Conservation (phyloP, 92 coral and sea anemone genomes). For the Palythoa caribaeorum region DNA sequence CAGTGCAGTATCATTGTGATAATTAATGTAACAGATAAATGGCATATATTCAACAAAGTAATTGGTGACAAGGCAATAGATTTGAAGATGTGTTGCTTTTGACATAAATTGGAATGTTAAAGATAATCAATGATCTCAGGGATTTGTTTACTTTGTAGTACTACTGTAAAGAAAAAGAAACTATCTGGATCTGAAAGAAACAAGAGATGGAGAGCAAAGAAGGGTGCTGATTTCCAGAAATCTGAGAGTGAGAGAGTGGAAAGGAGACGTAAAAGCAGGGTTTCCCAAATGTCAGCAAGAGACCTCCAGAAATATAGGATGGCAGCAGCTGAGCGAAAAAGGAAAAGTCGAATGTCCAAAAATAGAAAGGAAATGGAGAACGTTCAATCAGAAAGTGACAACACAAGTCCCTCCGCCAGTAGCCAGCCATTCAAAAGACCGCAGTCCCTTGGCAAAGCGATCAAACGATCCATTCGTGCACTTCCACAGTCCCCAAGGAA, state of each 20-base stretch:
- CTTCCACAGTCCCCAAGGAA: conserved; percentile 59
- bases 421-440: conserved; percentile 34
- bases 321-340: conserved; percentile 46
- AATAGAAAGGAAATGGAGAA: conserved; percentile 39
- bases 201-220: conserved; percentile 44
- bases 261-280: conserved; percentile 48
- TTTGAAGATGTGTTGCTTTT: background rate
- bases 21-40: conserved; percentile 10
- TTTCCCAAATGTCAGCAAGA: conserved; percentile 45
- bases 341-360: conserved; percentile 41
- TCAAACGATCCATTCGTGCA: conserved; percentile 47
- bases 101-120: conserved; percentile 12
- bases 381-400: conserved; percentile 34
- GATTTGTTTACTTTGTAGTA: conserved; percentile 41
- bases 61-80: background rate
- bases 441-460: conserved; percentile 58
- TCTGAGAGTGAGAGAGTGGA: conserved; percentile 48
- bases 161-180: conserved; percentile 18
- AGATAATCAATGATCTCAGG: conserved; percentile 9
- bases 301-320: conserved; percentile 43
- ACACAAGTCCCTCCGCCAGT: conserved; percentile 29
- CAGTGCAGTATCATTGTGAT: conserved; percentile 14
- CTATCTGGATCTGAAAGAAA: conserved; percentile 50
- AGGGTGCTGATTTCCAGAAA: conserved; percentile 39
- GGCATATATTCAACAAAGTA: conserved; percentile 7